Conservation (phyloP, 2,797 vertebrate species). For the Galago senegalensis region DNA sequence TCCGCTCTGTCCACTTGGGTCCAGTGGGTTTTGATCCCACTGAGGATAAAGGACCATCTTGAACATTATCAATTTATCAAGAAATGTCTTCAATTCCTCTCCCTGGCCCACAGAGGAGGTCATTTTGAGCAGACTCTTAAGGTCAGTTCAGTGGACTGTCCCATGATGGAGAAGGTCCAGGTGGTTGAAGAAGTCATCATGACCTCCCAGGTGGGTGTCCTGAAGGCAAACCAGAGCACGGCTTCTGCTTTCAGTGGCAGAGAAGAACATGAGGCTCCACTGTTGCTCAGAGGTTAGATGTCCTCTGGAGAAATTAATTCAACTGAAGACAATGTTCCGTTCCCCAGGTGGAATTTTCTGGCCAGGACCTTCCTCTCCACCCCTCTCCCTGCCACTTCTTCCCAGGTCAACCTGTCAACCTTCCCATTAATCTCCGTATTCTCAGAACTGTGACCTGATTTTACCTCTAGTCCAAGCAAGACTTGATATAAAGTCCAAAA, state of each 20-base stretch:
- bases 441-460: neutral
- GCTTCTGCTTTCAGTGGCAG: neutral
- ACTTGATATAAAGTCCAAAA: neutral
- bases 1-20: neutral
- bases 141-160: neutral
- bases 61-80: neutral
- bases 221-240: neutral
- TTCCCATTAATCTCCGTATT: too few species aligned
- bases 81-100: neutral
- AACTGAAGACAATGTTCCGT: neutral
- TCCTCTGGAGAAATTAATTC: neutral
- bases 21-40: neutral
- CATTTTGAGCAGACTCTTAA: neutral
- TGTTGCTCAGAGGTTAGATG: neutral
- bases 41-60: neutral
- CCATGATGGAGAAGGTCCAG: accelerated
- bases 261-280: neutral
- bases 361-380: neutral
- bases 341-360: neutral
- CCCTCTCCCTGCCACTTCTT: neutral
- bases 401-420: accelerated
- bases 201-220: neutral
- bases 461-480: neutral
- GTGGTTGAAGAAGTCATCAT: neutral
- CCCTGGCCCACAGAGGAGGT: neutral